phyloP scores from a whole-genome alignment of 1,140 invertebrate genomes.

The Drosophila littoralis region DNA sequence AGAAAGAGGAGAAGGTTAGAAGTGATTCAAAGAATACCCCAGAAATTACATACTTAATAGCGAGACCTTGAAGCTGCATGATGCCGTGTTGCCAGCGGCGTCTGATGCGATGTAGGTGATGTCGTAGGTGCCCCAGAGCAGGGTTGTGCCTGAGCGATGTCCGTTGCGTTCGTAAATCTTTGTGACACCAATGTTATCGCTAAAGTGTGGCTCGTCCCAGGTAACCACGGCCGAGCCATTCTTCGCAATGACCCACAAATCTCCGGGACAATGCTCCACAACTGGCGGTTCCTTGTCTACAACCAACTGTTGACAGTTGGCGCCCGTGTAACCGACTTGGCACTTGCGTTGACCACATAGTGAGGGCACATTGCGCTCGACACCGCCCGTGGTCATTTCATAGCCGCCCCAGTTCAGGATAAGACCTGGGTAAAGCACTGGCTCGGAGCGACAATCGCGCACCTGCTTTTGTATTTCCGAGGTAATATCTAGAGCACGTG shows the following conservation, averaged over 20 bases:
- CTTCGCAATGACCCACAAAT: slow-evolving; percentile 96
- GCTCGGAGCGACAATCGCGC: slow-evolving; percentile 95
- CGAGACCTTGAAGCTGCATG: slow-evolving; percentile 97
- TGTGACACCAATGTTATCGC: slow-evolving; percentile 92
- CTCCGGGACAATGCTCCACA: slow-evolving; percentile 95
- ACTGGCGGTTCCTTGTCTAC: slow-evolving; percentile 94
- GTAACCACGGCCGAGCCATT: slow-evolving; percentile 95
- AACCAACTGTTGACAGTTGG: slow-evolving; percentile 93
- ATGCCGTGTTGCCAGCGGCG: slow-evolving; percentile 94
- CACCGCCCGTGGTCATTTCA: slow-evolving; percentile 94
- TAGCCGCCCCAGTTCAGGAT: slow-evolving; percentile 97
- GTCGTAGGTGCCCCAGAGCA: slow-evolving; percentile 96
- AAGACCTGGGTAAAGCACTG: slow-evolving; percentile 93
- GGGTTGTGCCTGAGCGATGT: slow-evolving; percentile 94
- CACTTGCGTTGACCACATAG: slow-evolving; percentile 95
- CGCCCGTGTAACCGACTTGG: slow-evolving; percentile 92
- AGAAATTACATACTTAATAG: slow-evolving; percentile 90
- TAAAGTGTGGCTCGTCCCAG: slow-evolving; percentile 97
- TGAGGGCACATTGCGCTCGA: slow-evolving; percentile 95
- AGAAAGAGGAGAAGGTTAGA: neutral
- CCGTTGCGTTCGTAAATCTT: slow-evolving; percentile 94
- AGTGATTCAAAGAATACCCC: neutral
- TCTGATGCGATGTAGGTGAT: slow-evolving; percentile 97
- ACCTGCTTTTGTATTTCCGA: slow-evolving; percentile 97
- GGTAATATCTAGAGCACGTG: slow-evolving; percentile 94